Base-by-base conservation (phyloP, 2,888 invertebrate genomes). In the Bursaphelenchus okinawaensis region DNA sequence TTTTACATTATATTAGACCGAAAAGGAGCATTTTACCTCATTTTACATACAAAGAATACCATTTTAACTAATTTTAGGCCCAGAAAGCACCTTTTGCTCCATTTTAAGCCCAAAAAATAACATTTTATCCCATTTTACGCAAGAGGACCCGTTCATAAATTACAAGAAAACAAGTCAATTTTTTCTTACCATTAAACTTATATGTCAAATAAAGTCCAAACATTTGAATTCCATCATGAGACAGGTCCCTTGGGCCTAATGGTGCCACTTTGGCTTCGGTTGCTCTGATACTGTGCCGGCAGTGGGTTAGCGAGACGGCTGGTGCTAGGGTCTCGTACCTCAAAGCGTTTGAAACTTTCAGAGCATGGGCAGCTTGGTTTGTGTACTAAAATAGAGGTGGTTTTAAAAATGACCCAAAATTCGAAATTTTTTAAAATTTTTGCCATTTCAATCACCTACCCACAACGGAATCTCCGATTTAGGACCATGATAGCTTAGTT, bases 121-220 rank as follows among this genome's bases (percentile, higher is more conserved):
- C n/a, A n/a, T n/a, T n/a, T n/a, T n/a, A n/a, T n/a, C n/a, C n/a
- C n/a, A n/a, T n/a, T n/a, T n/a, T n/a, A n/a, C n/a, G n/a, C n/a
- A n/a, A n/a, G n/a, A n/a, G n/a, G n/a, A n/a, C n/a, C n/a, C n/a
- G n/a, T n/a, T n/a, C n/a, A n/a, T n/a, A n/a, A n/a, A n/a, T n/a
- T n/a, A n/a, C n/a, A n/a, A n/a, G n/a, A n/a, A n/a, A n/a, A n/a
- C n/a, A n/a, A n/a, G n/a, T n/a, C n/a, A n/a, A n/a, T n/a, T n/a
- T n/a, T n/a, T 68, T 57, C 26, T 2, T 54, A 75, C 78, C 71
- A 26, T 66, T 73, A 83, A 96, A 90, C 81, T 87, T 89, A 84
- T 95, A 98, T 0, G 90, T 90, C 74, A 95, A 87, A 75, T 91
- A 86, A 62, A 94, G 87, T 82, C 92, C 91, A 84, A 93, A 94